Conservation (phyloP, 2,113 vertebrate genomes). For the Uropsilus gracilis region DNA sequence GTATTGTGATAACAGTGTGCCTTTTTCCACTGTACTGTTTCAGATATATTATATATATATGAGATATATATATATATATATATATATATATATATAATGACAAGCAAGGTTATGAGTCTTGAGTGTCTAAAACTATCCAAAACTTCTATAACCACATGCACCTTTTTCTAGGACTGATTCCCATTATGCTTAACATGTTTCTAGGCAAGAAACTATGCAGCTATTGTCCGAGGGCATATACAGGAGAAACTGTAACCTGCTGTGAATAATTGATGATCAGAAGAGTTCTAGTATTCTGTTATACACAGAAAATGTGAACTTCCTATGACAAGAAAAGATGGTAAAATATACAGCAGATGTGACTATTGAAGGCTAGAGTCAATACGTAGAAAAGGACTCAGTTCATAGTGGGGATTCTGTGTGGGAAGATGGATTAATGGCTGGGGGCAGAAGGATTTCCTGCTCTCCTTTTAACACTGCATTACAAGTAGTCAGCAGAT, state of each 20-base stretch:
- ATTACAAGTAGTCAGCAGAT: constrained; percentile 2
- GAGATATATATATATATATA: too few relatives aligned
- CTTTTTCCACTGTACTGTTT: too few relatives aligned
- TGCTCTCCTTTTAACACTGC: constrained; percentile 67
- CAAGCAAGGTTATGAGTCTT: not conserved
- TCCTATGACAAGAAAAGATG: not conserved
- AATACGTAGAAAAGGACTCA: constrained; percentile 65
- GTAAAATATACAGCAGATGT: not conserved
- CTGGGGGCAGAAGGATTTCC: constrained; percentile 5
- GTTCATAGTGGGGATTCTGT: constrained; percentile 11
- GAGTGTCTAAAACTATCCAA: not conserved
- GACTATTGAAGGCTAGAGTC: not conserved
- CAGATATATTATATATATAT: too few relatives aligned
- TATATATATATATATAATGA: too few relatives aligned
- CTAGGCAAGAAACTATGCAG: not conserved
- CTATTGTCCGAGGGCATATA: not conserved
- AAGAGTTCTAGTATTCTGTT: not conserved
- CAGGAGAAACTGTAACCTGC: not conserved
- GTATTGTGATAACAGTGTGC: not conserved
- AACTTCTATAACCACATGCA: not conserved
- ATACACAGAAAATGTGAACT: not conserved
- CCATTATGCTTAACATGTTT: not conserved
- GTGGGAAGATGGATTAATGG: constrained; percentile 57
- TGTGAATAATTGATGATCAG: not conserved
- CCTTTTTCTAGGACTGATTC: not conserved